Conservation (phyloP, 2,797 vertebrate species). For the Enteromius unitaeniatus region DNA sequence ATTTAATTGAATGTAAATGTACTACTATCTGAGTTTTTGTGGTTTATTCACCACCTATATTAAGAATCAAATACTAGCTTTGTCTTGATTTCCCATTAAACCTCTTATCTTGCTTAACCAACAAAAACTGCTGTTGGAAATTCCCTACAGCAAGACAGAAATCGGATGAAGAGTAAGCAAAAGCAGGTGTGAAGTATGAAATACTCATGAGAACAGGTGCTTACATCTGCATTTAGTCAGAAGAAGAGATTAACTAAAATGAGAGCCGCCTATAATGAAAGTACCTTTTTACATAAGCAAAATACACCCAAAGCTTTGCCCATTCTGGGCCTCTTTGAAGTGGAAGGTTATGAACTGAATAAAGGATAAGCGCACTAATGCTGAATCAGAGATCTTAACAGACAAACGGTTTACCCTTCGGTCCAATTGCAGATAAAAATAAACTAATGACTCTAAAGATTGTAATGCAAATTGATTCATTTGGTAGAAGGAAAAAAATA, state of each 20-base stretch:
- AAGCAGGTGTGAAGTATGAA: background rate
- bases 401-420: background rate
- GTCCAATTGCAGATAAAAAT: slow-evolving; percentile 52
- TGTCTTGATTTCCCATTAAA: background rate
- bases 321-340: slow-evolving; percentile 52
- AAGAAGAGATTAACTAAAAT: slow-evolving; percentile 42
- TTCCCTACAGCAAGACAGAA: background rate
- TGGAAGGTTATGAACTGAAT: slow-evolving; percentile 31
- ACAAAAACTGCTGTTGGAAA: background rate
- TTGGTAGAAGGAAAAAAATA: background rate
- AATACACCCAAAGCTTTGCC: slow-evolving; percentile 49
- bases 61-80: background rate
- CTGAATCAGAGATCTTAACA: slow-evolving; percentile 36
- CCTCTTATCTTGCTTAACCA: background rate
- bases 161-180: background rate
- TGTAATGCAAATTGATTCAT: slow-evolving; percentile 46
- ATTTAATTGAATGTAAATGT: no score
- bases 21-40: background rate
- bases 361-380: slow-evolving; percentile 16
- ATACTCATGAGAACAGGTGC: slow-evolving; percentile 52
- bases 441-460: slow-evolving; percentile 60
- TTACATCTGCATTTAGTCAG: slow-evolving; percentile 39
- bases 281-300: slow-evolving; percentile 49
- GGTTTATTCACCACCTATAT: background rate
- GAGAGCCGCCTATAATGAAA: slow-evolving; percentile 43